Conservation (phyloP, 2,113 vertebrate species). For the Zingel zingel region DNA sequence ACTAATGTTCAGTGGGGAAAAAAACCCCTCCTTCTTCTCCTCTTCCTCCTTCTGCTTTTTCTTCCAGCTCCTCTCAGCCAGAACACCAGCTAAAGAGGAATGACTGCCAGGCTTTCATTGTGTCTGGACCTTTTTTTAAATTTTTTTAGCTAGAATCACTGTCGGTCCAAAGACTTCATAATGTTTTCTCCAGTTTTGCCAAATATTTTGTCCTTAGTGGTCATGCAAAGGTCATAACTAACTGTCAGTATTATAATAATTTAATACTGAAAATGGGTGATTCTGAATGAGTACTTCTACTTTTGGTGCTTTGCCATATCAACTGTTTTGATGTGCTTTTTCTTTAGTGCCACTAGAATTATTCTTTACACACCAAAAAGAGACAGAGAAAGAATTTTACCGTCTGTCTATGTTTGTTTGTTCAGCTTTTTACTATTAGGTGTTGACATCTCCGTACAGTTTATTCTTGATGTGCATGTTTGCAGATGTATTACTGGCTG, state of each 20-base stretch:
- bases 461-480: constrained; percentile 14
- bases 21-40: constrained; percentile 11
- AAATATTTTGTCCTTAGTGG: not conserved
- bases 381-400: not conserved
- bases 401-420: constrained; percentile 10
- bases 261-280: not conserved
- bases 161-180: constrained; percentile 18
- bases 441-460: constrained; percentile 26
- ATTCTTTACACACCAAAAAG: not conserved
- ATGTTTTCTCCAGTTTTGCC: not conserved
- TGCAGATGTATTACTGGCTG: constrained; percentile 30
- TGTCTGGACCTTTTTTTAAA: constrained; percentile 15
- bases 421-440: not conserved
- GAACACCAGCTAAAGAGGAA: constrained; percentile 59
- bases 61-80: constrained; percentile 51
- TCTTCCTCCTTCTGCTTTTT: constrained; percentile 38
- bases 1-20: constrained; percentile 62
- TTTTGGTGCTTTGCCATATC: not conserved
- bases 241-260: not conserved
- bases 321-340: not conserved
- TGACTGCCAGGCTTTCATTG: constrained; percentile 44
- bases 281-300: not conserved
- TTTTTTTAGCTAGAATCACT: constrained; percentile 40
- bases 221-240: not conserved
- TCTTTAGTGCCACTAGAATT: not conserved